Percentiles rank a stretch among this genome's conserved stretches.
Conservation (phyloP, 2,113 vertebrate genomes). For the Pelecanus crispus region DNA sequence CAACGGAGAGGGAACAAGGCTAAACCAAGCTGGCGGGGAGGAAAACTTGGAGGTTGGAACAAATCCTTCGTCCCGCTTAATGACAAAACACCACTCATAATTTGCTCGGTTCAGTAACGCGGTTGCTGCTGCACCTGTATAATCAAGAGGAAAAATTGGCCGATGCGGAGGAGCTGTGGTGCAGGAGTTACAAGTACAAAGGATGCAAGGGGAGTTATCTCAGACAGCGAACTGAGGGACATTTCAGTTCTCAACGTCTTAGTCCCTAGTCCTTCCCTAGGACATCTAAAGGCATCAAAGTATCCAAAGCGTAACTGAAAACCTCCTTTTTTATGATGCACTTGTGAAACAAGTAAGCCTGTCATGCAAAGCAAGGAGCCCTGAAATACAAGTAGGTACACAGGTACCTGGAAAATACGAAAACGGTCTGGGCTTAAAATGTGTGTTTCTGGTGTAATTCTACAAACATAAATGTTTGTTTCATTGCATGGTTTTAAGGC, state of each 20-base stretch:
- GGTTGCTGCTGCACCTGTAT: background rate
- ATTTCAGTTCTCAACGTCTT: background rate
- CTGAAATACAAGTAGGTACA: background rate
- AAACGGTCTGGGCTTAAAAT: background rate
- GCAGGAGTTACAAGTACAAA: background rate
- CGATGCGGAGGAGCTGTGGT: accelerated
- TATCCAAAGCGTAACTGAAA: background rate
- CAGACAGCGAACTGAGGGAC: background rate
- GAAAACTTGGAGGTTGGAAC: background rate
- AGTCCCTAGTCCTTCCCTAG: background rate
- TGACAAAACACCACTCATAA: background rate
- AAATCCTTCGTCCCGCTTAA: background rate
- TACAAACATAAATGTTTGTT: background rate
- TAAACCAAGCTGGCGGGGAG: background rate
- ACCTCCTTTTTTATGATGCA: background rate
- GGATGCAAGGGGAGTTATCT: background rate
- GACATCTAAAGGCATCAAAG: background rate
- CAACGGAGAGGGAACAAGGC: background rate
- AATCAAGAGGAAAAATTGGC: background rate
- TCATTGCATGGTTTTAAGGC: background rate
- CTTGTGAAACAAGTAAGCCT: background rate
- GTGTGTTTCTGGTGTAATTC: background rate
- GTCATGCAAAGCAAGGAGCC: background rate
- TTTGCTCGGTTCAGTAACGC: background rate
- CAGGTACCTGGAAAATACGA: background rate